Evolutionary conservation across 2,797 vertebrate species (phyloP), one percentile per base, ranked within the genome.

Genomic region (Allobates femoralis): DNA sequence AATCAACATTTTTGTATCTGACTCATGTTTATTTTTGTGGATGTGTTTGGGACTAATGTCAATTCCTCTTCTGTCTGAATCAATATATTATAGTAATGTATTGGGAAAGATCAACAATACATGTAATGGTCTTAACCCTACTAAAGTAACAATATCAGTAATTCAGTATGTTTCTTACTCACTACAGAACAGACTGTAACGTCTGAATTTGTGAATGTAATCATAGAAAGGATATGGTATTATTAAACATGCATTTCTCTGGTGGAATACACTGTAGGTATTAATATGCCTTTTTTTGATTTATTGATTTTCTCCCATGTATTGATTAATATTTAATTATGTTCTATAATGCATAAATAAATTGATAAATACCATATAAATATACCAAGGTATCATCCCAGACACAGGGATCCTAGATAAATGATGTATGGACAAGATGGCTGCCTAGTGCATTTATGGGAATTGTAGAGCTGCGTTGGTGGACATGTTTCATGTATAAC

Each of bases 341-440:
- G 15, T 73, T 82, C 80, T 71, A 55, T 71, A 71, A 82, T 82
- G 71, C 30, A 71, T 82, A 82, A 79, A n/a, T 30, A 34, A 21
- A 4, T 37, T 11, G 3, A 58, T 11, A 23, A n/a, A 71, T 56
- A 53, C 26, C 62, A 81, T 50, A 81, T 79, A 53, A 53, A 69
- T 32, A 67, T 82, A 82, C 21, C 14, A 71, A 69, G 50, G 28
- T 55, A 37, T 8, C 41, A 67, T 18, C 23, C 18, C 26, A n/a
- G 32, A 83, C 21, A 58, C 37, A 56, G 56, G 23, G 62, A 21
- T 46, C 30, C 51, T 56, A 37, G 53, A 73, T 56, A 58, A 83
- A 83, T 73, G 15, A 73, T 55, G n/a, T 2, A 83, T 26, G 21
- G 12, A 37, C 21, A 60, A 60, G 5, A 62, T 60, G 53, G 64